Evolutionary conservation across 30 jellyfish, hydroid and myxozoan species (phyloP), one percentile per base, ranked within the genome.

Genomic region (Pelagia noctiluca): DNA sequence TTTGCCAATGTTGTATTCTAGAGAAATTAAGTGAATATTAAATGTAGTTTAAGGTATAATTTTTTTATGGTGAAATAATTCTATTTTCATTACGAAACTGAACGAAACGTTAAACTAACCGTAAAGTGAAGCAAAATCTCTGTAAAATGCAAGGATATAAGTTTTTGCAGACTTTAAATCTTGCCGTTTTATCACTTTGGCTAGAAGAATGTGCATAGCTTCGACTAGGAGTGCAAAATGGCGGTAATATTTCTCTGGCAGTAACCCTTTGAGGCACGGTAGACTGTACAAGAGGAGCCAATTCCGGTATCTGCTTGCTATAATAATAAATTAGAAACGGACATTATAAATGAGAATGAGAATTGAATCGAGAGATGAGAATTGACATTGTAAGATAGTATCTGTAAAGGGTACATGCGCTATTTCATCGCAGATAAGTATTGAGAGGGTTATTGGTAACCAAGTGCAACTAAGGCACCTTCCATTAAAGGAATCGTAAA

Each of bases 141-240:
- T 42, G 57, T 42, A 42, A 42, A 42, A 16, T 5, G 57, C 16
- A 16, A 42, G 12, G 16, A 42, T 5, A 42, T 16, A 42, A 16
- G 8, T 42, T 42, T 42, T 42, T 8, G 57, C 57, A 42, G 16
- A 42, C 16, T 8, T 16, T 5, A 42, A 16, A 8, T 42, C 57
- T 5, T 42, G 12, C 8, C 57, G 12, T 5, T 42, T 5, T 5
- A 42, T 42, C 57, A 16, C 57, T 8, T 8, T 42, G 8, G 12
- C 57, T 8, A 42, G 57, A 8, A 42, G n/a, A n/a, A n/a, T n/a
- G n/a, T n/a, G n/a, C n/a, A n/a, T n/a, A n/a, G n/a, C n/a, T n/a
- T n/a, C n/a, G 57, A 42, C 57, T 16, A 42, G 57, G 57, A 42
- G 57, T 5, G 57, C 57, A 42, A 42, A 42, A 42, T 42, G 57